These are phyloP conservation scores for Drosophila borealis DNA, from an alignment of 2,888 invertebrate species.

Conservation along the genomic window DNA sequence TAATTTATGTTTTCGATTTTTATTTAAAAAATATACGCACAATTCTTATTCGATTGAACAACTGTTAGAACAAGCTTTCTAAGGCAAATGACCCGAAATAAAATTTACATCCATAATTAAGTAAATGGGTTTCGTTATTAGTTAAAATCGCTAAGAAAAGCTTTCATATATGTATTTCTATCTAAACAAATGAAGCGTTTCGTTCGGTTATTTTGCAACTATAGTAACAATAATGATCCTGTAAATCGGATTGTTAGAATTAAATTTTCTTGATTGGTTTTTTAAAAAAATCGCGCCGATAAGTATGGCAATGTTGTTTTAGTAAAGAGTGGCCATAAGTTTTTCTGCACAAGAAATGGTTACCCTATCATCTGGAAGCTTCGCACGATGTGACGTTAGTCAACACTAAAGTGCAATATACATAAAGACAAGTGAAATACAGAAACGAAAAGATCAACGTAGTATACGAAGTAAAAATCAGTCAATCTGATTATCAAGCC, in stretches of 20 bases:
- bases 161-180: background rate
- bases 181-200: background rate
- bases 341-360: constrained; percentile 1
- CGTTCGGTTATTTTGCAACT: background rate
- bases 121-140: constrained; percentile 35
- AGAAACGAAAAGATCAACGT: constrained; percentile 29
- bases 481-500: constrained; percentile 32
- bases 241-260: background rate
- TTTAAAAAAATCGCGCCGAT: constrained; percentile 21
- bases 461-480: constrained; percentile 50
- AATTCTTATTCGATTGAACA: constrained; percentile 31
- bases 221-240: background rate
- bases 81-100: constrained; percentile 32
- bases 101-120: constrained; percentile 34
- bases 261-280: background rate
- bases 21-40: constrained; percentile 54
- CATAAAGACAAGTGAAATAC: constrained; percentile 44
- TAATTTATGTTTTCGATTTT: constrained; percentile 55
- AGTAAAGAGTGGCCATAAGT: constrained; percentile 11
- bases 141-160: constrained; percentile 1
- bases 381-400: constrained; percentile 9
- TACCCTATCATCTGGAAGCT: constrained; percentile 47
- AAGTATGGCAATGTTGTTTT: background rate
- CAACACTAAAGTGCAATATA: constrained; percentile 62
- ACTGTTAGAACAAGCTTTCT: constrained; percentile 20